These are phyloP conservation scores for Origma solitaria DNA, from an alignment of 2,113 vertebrate genomes.

Conservation along the genomic window DNA sequence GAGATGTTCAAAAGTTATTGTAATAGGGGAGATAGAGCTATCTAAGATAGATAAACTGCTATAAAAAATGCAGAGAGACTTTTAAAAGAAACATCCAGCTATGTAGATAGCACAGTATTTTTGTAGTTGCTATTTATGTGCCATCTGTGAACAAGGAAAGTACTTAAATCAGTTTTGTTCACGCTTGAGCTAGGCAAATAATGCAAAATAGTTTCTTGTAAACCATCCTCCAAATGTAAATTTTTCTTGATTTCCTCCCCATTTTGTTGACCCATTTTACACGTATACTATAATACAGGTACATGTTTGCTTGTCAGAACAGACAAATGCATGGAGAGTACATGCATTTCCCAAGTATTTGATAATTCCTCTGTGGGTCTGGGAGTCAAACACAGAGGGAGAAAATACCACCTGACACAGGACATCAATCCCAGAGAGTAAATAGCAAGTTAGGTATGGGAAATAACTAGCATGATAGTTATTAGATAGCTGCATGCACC, in stretches of 20 bases:
- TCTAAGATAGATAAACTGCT: neutral
- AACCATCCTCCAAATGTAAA: neutral
- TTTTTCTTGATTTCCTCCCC: neutral
- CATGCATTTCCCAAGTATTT: neutral
- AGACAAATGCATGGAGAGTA: neutral
- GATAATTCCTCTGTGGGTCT: neutral
- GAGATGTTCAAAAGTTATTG: neutral
- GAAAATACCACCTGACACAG: neutral
- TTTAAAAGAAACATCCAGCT: neutral
- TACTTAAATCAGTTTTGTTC: slow-evolving; percentile 27
- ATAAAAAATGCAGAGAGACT: neutral
- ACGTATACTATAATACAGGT: neutral
- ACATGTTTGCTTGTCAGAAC: neutral
- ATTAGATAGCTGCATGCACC: neutral
- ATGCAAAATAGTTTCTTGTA: neutral
- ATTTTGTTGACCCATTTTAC: neutral
- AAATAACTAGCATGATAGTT: neutral
- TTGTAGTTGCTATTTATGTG: neutral
- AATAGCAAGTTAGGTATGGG: neutral
- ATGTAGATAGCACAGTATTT: neutral
- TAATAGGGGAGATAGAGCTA: neutral
- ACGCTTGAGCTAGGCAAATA: neutral
- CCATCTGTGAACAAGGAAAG: neutral
- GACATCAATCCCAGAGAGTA: neutral
- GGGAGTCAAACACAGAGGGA: neutral